Percentiles rank a stretch among this genome's conserved stretches.
phyloP scores from a whole-genome alignment of 1,140 invertebrate species.

The Pseudomyrmex dendroicus region DNA sequence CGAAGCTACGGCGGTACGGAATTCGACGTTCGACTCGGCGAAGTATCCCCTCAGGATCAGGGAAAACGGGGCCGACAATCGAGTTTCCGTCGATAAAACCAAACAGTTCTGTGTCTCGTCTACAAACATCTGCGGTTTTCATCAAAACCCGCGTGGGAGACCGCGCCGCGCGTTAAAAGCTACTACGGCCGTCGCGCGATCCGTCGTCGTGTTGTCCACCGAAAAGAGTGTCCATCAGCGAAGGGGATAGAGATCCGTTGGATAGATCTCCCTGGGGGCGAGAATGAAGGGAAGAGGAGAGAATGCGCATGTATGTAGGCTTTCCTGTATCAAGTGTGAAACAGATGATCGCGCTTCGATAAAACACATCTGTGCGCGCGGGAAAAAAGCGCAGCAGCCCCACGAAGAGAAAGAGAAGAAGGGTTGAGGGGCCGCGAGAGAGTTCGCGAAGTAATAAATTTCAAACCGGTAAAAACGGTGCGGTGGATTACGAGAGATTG shows the following conservation, averaged over 20 bases:
- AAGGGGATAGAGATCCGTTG: not conserved
- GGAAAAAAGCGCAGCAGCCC: constrained; percentile 33
- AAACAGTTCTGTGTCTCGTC: constrained; percentile 15
- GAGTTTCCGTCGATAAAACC: constrained; percentile 52
- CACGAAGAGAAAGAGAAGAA: not conserved
- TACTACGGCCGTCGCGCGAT: not conserved
- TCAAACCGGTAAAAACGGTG: constrained; percentile 72
- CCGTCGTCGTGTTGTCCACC: not conserved
- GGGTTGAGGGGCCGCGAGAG: not conserved
- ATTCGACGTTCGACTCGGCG: constrained; percentile 46
- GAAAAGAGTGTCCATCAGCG: not conserved
- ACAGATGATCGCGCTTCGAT: constrained; percentile 15
- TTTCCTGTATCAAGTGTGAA: not conserved
- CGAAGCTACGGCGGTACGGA: constrained; percentile 26
- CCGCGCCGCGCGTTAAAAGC: not conserved
- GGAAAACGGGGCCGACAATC: constrained; percentile 28
- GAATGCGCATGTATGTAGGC: not conserved
- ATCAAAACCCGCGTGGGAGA: constrained; percentile 35
- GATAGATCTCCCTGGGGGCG: not conserved
- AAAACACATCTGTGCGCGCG: constrained; percentile 8
- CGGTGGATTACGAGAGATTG: constrained; percentile 78
- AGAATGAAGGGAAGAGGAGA: not conserved
- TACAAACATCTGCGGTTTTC: constrained; percentile 17
- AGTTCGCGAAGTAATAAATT: constrained; percentile 69
- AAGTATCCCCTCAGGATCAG: constrained; percentile 34